phyloP scores from a whole-genome alignment of 37 sponge, comb jelly and placozoan species.

The Hexactinellida sp. region DNA sequence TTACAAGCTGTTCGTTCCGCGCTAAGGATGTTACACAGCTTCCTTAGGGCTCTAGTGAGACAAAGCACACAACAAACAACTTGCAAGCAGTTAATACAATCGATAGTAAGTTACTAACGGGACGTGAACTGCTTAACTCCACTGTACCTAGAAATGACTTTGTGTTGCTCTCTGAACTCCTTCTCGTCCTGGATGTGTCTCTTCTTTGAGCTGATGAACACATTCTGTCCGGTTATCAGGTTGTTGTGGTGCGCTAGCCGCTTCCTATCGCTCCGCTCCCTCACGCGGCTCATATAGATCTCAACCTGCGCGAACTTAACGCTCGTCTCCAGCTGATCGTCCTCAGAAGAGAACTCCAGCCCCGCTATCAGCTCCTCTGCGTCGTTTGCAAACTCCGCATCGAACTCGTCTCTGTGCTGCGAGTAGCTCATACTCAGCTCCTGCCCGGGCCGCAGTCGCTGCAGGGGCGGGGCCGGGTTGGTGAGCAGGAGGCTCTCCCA shows the following conservation, averaged over 20 bases:
- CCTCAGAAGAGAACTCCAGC: slow-evolving; percentile 27
- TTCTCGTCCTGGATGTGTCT: neutral
- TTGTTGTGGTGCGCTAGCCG: slow-evolving; percentile 10
- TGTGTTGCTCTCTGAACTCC: slow-evolving; percentile 4
- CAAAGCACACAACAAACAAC: no score
- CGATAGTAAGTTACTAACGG: no score
- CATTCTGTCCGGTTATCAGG: neutral
- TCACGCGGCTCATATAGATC: slow-evolving; percentile 48
- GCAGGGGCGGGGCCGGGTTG: neutral
- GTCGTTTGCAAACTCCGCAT: slow-evolving; percentile 59
- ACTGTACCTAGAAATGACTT: neutral
- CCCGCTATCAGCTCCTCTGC: slow-evolving; percentile 49
- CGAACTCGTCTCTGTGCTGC: slow-evolving; percentile 84
- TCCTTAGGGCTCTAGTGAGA: no score
- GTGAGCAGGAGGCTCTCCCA: neutral
- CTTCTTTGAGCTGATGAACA: neutral
- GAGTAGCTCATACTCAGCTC: slow-evolving; percentile 64
- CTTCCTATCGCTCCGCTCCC: slow-evolving; percentile 51
- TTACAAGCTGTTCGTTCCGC: no score
- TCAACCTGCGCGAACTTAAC: slow-evolving; percentile 64
- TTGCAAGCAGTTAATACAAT: no score
- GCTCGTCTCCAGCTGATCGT: slow-evolving; percentile 56
- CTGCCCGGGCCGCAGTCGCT: slow-evolving; percentile 39
- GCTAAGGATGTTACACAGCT: no score
- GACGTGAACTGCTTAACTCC: no score